Conservation (phyloP, 1,140 invertebrate species). For the Oscheius sp. region DNA sequence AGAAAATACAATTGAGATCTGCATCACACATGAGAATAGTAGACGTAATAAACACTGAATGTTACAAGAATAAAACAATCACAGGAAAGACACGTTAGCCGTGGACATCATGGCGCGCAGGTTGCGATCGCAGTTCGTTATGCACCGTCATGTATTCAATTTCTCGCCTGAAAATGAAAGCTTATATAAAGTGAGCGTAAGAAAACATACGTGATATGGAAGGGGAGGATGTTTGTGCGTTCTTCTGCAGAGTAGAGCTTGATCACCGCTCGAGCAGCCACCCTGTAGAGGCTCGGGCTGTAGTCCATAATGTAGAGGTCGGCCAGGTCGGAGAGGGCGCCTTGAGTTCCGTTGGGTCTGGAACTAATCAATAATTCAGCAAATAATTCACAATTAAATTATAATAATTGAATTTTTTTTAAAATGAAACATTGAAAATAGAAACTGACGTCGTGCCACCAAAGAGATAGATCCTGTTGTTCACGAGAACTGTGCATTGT, state of each 20-base stretch:
- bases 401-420: constrained; percentile 7
- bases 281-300: constrained; percentile 3
- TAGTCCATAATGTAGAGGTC: constrained; percentile 36
- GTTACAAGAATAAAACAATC: no score
- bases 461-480: constrained; percentile 75
- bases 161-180: not conserved
- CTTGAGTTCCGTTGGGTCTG: not conserved
- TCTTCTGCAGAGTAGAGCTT: not conserved
- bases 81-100: no score
- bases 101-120: no score
- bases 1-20: no score
- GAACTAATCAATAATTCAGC: constrained; percentile 15
- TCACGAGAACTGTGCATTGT: constrained; percentile 75
- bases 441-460: constrained; percentile 73
- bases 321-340: constrained; percentile 14
- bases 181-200: not conserved
- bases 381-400: constrained; percentile 7
- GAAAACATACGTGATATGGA: constrained; percentile 9
- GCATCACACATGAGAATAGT: no score
- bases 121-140: no score
- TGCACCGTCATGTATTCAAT: not conserved
- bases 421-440: constrained; percentile 12
- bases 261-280: constrained; percentile 9
- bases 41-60: no score
- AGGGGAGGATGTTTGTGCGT: not conserved